Conservation (phyloP, 1,140 invertebrate species). For the Coelopa frigida region DNA sequence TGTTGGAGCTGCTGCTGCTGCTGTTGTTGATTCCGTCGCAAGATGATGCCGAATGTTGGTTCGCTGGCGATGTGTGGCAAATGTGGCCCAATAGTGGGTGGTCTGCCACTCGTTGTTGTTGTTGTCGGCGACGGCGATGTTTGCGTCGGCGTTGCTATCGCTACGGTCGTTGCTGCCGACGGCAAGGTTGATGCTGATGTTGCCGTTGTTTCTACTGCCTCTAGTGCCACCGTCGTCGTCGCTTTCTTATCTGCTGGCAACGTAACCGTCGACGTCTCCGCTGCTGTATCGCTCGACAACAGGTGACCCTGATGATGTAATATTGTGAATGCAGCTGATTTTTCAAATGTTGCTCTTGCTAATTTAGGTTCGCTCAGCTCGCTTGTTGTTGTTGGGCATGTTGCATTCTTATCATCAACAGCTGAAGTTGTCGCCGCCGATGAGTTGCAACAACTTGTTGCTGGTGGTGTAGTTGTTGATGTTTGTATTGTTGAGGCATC, state of each 20-base stretch:
- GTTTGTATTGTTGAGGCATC: too few species aligned
- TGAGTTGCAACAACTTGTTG: too few species aligned
- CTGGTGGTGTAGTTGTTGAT: too few species aligned
- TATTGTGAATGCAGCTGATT: too few species aligned
- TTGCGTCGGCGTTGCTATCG: background rate
- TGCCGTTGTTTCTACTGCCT: conserved; percentile 4
- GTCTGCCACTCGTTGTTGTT: background rate
- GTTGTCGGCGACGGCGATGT: background rate
- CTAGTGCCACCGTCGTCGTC: background rate
- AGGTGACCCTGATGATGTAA: too few species aligned
- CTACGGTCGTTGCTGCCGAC: background rate
- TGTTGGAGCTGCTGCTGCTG: conserved; percentile 7
- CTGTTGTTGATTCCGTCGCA: conserved; percentile 37
- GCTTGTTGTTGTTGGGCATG: too few species aligned
- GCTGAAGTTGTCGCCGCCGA: too few species aligned
- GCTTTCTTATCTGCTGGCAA: background rate
- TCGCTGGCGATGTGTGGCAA: conserved; percentile 14
- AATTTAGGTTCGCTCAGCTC: too few species aligned
- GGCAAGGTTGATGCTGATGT: conserved; percentile 8
- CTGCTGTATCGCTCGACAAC: too few species aligned
- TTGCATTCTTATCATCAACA: too few species aligned
- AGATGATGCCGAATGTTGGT: conserved; percentile 29
- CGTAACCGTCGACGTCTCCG: too few species aligned
- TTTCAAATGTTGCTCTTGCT: too few species aligned
- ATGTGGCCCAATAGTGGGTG: background rate